phyloP scores from a whole-genome alignment of 2,888 invertebrate species.

The Mesodorylaimus sp. region DNA sequence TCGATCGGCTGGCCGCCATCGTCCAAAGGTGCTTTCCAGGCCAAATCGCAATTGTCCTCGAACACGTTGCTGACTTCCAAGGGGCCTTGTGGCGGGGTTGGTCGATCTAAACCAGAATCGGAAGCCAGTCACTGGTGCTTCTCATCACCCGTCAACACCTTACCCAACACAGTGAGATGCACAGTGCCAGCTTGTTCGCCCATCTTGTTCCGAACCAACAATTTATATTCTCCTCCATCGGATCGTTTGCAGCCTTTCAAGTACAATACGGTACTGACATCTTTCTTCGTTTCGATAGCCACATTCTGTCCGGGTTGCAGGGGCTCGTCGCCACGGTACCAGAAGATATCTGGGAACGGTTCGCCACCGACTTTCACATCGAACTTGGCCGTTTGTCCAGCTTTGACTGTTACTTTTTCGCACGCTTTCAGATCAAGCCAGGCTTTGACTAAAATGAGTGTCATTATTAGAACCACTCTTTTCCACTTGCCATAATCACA shows the following conservation, averaged over 20 bases:
- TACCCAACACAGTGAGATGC: conserved; percentile 80
- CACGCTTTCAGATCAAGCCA: conserved; percentile 74
- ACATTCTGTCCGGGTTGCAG: background rate
- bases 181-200: conserved; percentile 76
- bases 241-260: conserved; percentile 65
- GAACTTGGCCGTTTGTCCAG: conserved; percentile 75
- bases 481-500: no score
- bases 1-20: conserved; percentile 41
- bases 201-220: conserved; percentile 71
- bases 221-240: conserved; percentile 79
- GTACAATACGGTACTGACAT: conserved; percentile 68
- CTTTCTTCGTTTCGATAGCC: conserved; percentile 16
- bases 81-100: conserved; percentile 69
- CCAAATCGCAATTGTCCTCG: conserved; percentile 67
- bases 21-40: conserved; percentile 87
- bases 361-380: conserved; percentile 92
- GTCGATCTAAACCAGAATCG: conserved; percentile 42
- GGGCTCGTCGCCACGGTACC: conserved; percentile 47
- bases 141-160: conserved; percentile 19
- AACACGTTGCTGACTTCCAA: conserved; percentile 68
- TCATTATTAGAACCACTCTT: no score
- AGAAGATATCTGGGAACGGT: conserved; percentile 78
- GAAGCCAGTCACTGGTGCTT: background rate
- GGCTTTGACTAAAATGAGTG: conserved; percentile 69
- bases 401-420: conserved; percentile 73